These are phyloP conservation scores for Harpagoxenus sublaevis DNA, from an alignment of 2,888 invertebrate species.

Conservation along the genomic window DNA sequence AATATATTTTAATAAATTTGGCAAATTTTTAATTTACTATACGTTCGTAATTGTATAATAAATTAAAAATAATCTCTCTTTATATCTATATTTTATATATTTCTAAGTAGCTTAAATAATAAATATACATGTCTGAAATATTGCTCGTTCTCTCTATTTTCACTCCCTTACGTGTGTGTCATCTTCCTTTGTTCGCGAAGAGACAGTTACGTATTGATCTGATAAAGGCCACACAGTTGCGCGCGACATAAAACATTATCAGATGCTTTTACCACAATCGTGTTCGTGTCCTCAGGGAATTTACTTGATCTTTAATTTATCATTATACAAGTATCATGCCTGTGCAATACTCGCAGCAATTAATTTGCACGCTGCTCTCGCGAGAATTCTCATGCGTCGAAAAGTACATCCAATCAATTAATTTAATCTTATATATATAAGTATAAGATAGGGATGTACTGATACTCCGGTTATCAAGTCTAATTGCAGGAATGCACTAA, in stretches of 20 bases:
- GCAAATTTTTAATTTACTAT: background rate
- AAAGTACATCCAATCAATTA: conserved; percentile 9
- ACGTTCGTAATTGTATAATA: background rate
- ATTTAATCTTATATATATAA: background rate
- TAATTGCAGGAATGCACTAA: conserved; percentile 29
- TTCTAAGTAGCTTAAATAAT: background rate
- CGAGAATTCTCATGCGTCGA: background rate
- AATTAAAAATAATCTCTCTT: background rate
- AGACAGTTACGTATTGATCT: conserved; percentile 31
- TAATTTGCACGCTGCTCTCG: conserved; percentile 8
- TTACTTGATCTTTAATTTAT: conserved; percentile 13
- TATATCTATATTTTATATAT: background rate
- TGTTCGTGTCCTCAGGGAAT: background rate
- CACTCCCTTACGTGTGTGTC: background rate
- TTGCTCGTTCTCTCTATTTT: background rate
- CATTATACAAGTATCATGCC: background rate
- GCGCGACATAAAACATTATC: conserved; percentile 26
- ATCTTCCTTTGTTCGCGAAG: background rate
- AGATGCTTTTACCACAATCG: conserved; percentile 9
- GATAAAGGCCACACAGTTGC: conserved; percentile 8
- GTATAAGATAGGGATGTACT: background rate
- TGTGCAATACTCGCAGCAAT: background rate
- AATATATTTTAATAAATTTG: background rate
- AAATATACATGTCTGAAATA: background rate
- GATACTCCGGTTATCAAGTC: background rate